Conservation (phyloP, 1,140 invertebrate genomes). For the Monomorium pharaonis region DNA sequence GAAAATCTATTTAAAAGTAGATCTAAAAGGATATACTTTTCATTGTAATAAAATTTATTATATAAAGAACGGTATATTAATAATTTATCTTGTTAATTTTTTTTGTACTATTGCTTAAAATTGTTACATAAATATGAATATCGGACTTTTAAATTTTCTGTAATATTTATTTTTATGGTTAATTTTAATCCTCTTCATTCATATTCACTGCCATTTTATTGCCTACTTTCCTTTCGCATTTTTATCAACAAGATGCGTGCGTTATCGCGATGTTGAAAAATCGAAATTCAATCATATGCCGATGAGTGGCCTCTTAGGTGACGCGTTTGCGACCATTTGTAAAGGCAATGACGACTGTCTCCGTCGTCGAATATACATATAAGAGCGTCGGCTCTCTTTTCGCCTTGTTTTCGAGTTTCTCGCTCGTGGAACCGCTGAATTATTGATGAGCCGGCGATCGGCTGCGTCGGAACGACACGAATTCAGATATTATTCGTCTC, state of each 20-base stretch:
- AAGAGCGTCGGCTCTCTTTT: constrained; percentile 63
- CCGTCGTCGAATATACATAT: constrained; percentile 29
- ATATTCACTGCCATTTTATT: neutral
- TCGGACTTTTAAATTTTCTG: neutral
- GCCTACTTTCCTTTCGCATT: neutral
- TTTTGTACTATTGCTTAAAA: neutral
- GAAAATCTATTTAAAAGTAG: neutral
- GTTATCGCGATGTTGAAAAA: constrained; percentile 47
- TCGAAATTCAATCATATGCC: constrained; percentile 67
- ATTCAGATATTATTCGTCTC: constrained; percentile 72
- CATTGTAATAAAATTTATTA: neutral
- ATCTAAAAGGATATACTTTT: neutral
- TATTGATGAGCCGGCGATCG: constrained; percentile 75
- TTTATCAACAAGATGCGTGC: constrained; percentile 32
- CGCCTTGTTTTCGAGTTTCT: constrained; percentile 73
- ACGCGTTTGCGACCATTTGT: constrained; percentile 57
- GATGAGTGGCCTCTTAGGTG: constrained; percentile 58
- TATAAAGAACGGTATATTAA: neutral
- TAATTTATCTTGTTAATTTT: neutral
- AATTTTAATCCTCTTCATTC: constrained; percentile 1
- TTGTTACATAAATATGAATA: neutral
- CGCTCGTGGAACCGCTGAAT: constrained; percentile 72
- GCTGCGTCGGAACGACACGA: constrained; percentile 60
- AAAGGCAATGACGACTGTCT: constrained; percentile 43
- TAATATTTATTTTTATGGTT: neutral